These are phyloP conservation scores for Molanna angustata DNA, from an alignment of 2,888 invertebrate species.

Conservation along the genomic window DNA sequence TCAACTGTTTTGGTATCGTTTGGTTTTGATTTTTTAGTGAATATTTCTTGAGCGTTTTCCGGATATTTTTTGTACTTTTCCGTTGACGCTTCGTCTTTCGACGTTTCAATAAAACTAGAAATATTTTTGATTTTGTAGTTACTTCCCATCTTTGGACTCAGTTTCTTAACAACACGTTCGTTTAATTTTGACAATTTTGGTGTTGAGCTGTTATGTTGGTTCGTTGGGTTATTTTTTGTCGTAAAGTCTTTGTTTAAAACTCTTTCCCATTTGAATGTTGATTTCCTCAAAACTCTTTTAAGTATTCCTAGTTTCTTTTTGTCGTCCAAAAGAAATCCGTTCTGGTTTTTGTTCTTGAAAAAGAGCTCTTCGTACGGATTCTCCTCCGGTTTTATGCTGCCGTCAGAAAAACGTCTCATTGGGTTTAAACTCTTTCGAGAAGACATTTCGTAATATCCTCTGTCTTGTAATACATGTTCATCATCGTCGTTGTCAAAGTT, in stretches of 20 bases:
- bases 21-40: not conserved
- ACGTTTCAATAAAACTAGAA: not conserved
- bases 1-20: not conserved
- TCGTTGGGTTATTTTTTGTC: no score
- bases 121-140: slow-evolving; percentile 16
- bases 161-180: slow-evolving; percentile 14
- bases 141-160: slow-evolving; percentile 1
- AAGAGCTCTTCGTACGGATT: slow-evolving; percentile 30
- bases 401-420: slow-evolving; percentile 15
- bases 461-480: slow-evolving; percentile 8
- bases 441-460: slow-evolving; percentile 28
- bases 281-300: slow-evolving; percentile 20
- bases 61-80: slow-evolving; percentile 10
- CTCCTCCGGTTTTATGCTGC: slow-evolving; percentile 16
- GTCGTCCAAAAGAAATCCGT: not conserved
- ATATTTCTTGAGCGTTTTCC: slow-evolving; percentile 2
- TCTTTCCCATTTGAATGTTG: slow-evolving; percentile 12
- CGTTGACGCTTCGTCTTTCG: not conserved
- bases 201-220: not conserved
- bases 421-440: not conserved
- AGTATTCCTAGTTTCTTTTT: slow-evolving; percentile 26
- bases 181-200: slow-evolving; percentile 11
- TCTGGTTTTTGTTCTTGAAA: slow-evolving; percentile 4
- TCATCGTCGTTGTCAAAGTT: not conserved
- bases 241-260: not conserved